Percentiles rank a stretch among this genome's conserved stretches.
Evolutionary conservation across 2,888 invertebrate genomes (phyloP).

Genomic region (Pammene aurita): DNA sequence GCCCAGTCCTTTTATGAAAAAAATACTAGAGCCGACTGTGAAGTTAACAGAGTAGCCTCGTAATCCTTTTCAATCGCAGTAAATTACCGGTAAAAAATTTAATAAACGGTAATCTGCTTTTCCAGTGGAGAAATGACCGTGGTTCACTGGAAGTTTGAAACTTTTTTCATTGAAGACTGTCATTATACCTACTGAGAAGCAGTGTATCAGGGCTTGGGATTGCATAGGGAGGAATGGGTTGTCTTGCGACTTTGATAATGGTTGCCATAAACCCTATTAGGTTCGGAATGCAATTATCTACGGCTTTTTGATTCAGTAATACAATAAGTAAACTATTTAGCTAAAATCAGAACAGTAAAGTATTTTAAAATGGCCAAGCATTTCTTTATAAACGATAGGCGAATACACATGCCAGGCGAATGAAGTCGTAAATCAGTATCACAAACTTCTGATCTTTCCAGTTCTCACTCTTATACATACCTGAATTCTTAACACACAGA

Average conservation of each 20-base stretch:
- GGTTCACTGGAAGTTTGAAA: conserved; percentile 5
- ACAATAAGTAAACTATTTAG: too few species aligned
- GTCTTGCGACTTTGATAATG: not conserved
- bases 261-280: not conserved
- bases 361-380: too few species aligned
- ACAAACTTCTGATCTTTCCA: too few species aligned
- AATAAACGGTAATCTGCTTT: conserved; percentile 21
- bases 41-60: conserved; percentile 5
- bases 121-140: conserved; percentile 1
- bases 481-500: not conserved
- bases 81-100: conserved; percentile 19
- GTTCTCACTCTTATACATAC: too few species aligned
- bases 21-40: not conserved
- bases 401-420: too few species aligned
- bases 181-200: not conserved
- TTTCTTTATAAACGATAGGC: too few species aligned
- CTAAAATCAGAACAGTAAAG: too few species aligned
- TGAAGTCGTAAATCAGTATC: too few species aligned
- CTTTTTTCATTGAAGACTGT: conserved; percentile 5
- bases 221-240: not conserved
- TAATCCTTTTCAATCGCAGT: conserved; percentile 19
- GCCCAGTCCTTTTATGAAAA: not conserved
- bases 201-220: too few species aligned
- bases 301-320: too few species aligned
- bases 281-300: too few species aligned